phyloP scores from a whole-genome alignment of 2,113 vertebrate species.

The Podocnemis expansa region DNA sequence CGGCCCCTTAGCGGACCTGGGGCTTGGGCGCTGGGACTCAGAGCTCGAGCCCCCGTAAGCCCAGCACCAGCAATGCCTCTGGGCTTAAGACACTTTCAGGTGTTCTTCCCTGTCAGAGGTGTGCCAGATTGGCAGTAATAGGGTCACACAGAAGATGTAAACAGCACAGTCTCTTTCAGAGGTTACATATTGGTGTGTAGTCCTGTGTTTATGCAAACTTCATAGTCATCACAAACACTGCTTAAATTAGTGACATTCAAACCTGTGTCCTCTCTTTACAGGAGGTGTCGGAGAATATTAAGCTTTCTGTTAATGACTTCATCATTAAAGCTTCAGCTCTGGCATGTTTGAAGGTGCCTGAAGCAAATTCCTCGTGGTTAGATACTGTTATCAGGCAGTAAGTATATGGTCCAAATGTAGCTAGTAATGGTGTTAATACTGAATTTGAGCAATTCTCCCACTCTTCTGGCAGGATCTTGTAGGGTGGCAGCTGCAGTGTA shows the following conservation, averaged over 20 bases:
- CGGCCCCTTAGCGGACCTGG: too few species aligned
- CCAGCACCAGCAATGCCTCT: too few species aligned
- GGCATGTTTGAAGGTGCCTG: slow-evolving; percentile 95
- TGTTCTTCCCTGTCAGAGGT: not conserved
- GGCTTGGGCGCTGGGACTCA: too few species aligned
- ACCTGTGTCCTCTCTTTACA: slow-evolving; percentile 66
- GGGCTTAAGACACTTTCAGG: not conserved
- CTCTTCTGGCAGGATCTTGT: not conserved
- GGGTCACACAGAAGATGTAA: not conserved
- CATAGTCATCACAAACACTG: too few species aligned
- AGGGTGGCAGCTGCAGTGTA: accelerated
- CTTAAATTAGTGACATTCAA: slow-evolving; percentile 1
- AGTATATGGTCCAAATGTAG: slow-evolving; percentile 75
- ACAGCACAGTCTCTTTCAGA: not conserved
- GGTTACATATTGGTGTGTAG: not conserved
- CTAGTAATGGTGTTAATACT: not conserved
- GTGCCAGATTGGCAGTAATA: not conserved
- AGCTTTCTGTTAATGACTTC: slow-evolving; percentile 98
- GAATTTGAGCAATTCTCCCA: not conserved
- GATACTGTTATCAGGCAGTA: slow-evolving; percentile 98
- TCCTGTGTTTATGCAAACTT: not conserved
- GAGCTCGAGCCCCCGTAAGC: too few species aligned
- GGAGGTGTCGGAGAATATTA: slow-evolving; percentile 89
- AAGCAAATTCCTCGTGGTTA: slow-evolving; percentile 98
- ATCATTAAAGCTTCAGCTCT: slow-evolving; percentile 96